phyloP scores from a whole-genome alignment of 2,888 invertebrate genomes.

The Prenolepis imparis region DNA sequence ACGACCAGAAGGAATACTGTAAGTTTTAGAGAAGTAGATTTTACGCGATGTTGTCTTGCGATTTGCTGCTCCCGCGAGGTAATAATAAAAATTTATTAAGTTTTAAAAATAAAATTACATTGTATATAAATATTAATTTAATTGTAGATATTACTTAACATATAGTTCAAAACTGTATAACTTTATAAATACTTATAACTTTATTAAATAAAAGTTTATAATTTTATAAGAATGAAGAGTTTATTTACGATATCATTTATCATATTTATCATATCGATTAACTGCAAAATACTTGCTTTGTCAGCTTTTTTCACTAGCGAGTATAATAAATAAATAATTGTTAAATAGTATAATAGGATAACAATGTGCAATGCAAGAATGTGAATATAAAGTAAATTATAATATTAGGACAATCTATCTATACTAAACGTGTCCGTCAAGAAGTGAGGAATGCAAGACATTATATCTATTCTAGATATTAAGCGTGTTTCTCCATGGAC shows the following conservation, averaged over 20 bases:
- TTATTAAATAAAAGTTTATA: background rate
- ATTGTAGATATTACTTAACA: background rate
- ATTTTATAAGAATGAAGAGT: background rate
- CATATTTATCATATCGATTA: too few species aligned
- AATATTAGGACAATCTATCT: background rate
- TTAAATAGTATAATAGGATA: too few species aligned
- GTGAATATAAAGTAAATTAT: background rate
- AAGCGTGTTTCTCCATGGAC: background rate
- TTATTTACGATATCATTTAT: background rate
- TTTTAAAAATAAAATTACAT: background rate
- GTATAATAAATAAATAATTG: too few species aligned
- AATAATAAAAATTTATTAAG: background rate
- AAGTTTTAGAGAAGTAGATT: constrained; percentile 47
- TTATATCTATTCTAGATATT: background rate
- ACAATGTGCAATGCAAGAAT: too few species aligned
- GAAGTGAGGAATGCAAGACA: background rate
- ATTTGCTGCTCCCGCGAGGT: background rate
- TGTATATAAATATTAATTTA: background rate
- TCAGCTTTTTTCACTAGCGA: too few species aligned
- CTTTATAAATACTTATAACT: background rate
- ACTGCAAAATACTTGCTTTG: too few species aligned
- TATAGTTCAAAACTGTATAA: background rate
- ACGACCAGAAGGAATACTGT: constrained; percentile 65
- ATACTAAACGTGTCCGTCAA: background rate
- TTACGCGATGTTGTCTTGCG: background rate